phyloP scores from a whole-genome alignment of 2,797 vertebrate genomes.

The Cetoscarus ocellatus region DNA sequence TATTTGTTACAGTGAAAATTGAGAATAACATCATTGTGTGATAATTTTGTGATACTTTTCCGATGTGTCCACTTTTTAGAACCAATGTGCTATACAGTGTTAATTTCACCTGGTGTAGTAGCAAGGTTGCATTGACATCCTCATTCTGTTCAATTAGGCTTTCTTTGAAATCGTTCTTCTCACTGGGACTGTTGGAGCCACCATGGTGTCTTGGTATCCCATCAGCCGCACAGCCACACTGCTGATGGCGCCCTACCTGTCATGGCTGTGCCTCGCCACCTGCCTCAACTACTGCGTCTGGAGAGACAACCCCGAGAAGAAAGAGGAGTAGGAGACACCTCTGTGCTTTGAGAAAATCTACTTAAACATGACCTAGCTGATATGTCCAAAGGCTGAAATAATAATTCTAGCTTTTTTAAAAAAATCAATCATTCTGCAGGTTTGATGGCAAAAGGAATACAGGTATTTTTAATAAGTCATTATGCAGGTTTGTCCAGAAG shows the following conservation, averaged over 20 bases:
- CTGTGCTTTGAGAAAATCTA: background rate
- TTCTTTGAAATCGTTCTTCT: constrained; percentile 80
- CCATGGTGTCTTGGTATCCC: constrained; percentile 87
- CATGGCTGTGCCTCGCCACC: constrained; percentile 90
- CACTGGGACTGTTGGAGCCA: constrained; percentile 85
- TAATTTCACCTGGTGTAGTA: too few species aligned
- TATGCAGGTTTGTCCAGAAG: too few species aligned
- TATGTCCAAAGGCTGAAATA: background rate
- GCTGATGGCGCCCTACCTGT: constrained; percentile 90
- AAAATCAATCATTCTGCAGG: background rate
- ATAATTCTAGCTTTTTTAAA: background rate
- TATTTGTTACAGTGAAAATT: too few species aligned
- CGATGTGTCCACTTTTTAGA: too few species aligned
- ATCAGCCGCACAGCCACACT: constrained; percentile 87
- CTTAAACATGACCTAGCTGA: background rate
- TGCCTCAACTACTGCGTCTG: constrained; percentile 89
- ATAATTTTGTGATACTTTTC: too few species aligned
- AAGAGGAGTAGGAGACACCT: constrained; percentile 64
- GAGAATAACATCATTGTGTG: too few species aligned
- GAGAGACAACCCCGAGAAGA: constrained; percentile 88
- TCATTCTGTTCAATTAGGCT: constrained; percentile 66
- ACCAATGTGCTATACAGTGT: too few species aligned
- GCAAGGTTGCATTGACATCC: background rate
- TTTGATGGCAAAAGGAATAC: too few species aligned
- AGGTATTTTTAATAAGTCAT: too few species aligned